These are phyloP conservation scores for Camponotus vicinus DNA, from an alignment of 1,140 invertebrate species.

Conservation along the genomic window DNA sequence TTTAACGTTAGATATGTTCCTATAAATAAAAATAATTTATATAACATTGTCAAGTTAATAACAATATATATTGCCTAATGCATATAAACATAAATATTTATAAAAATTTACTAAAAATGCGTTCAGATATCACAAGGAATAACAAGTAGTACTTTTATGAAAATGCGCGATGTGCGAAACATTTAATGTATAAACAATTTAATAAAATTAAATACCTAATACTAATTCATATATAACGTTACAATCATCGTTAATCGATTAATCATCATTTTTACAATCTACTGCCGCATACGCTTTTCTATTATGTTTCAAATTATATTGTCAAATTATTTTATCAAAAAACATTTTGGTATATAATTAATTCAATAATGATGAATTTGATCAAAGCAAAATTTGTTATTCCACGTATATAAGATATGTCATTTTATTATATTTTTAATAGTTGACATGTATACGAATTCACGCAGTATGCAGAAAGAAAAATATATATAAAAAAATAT, in stretches of 20 bases:
- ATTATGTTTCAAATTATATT: no score
- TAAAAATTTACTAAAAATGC: not conserved
- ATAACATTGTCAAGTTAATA: not conserved
- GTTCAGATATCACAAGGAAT: constrained; percentile 8
- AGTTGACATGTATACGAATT: not conserved
- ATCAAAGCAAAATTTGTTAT: no score
- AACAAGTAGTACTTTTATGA: not conserved
- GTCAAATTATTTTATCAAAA: no score
- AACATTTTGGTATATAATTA: no score
- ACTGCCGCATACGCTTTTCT: not conserved
- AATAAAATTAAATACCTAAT: not conserved
- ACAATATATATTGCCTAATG: not conserved
- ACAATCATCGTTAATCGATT: not conserved
- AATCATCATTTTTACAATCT: not conserved
- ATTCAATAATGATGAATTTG: no score
- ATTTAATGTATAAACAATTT: constrained; percentile 9
- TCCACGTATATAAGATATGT: not conserved
- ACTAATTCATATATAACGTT: constrained; percentile 1
- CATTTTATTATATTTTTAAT: constrained; percentile 4
- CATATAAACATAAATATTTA: constrained; percentile 6
- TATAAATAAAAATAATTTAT: no score
- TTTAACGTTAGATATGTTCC: not conserved
- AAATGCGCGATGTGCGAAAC: not conserved
- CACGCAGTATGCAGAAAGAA: not conserved
- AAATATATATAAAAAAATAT: not conserved